phyloP scores from a whole-genome alignment of 92 coral and sea anemone species.

The Palythoa heliodiscus region DNA sequence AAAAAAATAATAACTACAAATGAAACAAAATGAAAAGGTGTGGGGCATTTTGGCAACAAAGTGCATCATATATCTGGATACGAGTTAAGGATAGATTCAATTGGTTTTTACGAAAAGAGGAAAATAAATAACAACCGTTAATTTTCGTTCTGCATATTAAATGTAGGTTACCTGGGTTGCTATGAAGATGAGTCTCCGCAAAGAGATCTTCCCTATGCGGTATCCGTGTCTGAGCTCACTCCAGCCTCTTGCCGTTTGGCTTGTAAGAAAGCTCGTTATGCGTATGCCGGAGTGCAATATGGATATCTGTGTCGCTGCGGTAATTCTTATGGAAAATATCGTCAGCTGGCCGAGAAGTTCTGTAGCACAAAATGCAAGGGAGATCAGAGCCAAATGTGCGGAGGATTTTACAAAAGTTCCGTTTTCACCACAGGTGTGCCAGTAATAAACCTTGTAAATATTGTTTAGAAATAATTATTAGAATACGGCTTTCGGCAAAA shows the following conservation, averaged over 20 bases:
- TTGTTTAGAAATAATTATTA: not conserved
- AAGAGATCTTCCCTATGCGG: conserved; percentile 77
- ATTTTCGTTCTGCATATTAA: no score
- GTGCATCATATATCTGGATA: no score
- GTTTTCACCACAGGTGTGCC: conserved; percentile 85
- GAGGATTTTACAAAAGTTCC: conserved; percentile 91
- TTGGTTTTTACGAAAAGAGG: no score
- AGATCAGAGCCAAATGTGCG: conserved; percentile 85
- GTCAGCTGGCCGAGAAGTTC: conserved; percentile 73
- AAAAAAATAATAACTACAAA: no score
- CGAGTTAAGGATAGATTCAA: no score
- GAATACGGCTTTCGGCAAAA: no score
- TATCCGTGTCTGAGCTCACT: conserved; percentile 82
- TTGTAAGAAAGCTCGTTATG: conserved; percentile 81
- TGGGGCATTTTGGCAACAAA: no score
- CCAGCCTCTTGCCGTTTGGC: conserved; percentile 88
- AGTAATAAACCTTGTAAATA: not conserved
- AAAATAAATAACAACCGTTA: not conserved
- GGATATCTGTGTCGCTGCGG: conserved; percentile 99
- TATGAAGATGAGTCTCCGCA: conserved; percentile 89
- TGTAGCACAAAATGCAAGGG: conserved; percentile 86
- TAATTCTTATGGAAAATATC: conserved; percentile 87
- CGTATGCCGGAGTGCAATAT: conserved; percentile 97
- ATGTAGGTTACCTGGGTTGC: conserved; percentile 87
- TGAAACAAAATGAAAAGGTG: no score